Percentiles rank a stretch among this genome's conserved stretches.
Evolutionary conservation across 2,797 vertebrate species (phyloP).

Genomic region (Saxicola maurus): DNA sequence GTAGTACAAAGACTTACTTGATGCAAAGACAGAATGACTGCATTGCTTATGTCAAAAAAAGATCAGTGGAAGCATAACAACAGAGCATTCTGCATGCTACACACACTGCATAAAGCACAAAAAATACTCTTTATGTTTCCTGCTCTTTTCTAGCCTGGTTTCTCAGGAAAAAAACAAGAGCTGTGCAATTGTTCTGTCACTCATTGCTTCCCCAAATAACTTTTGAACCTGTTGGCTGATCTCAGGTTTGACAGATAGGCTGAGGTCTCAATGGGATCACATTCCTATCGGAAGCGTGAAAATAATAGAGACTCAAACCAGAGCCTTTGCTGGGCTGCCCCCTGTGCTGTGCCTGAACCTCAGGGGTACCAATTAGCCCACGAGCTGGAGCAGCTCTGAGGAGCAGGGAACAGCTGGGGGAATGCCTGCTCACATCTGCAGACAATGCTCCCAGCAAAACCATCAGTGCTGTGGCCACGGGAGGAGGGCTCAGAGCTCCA

Average conservation of each 20-base stretch:
- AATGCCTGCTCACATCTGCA: background rate
- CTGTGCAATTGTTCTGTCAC: conserved; percentile 39
- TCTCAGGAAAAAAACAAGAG: background rate
- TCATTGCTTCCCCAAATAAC: conserved; percentile 45
- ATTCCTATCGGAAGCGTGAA: background rate
- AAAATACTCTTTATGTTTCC: background rate
- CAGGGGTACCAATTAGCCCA: conserved; percentile 49
- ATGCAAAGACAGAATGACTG: conserved; percentile 30
- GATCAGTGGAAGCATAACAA: conserved; percentile 34
- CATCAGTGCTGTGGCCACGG: accelerated
- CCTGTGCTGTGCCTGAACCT: background rate
- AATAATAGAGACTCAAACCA: background rate
- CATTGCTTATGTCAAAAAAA: conserved; percentile 28
- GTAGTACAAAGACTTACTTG: conserved; percentile 47
- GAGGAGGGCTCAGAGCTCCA: background rate
- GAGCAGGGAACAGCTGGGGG: background rate
- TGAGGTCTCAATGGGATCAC: conserved; percentile 42
- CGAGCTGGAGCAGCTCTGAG: background rate
- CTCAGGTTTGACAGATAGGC: conserved; percentile 48
- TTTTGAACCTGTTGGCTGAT: conserved; percentile 51
- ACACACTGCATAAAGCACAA: background rate
- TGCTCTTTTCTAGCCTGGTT: background rate
- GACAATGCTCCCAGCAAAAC: background rate
- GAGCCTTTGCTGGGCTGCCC: background rate
- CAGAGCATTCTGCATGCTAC: conserved; percentile 26